Evolutionary conservation across 2,797 vertebrate genomes (phyloP).

Genomic region (Peromyscus nudipes): DNA sequence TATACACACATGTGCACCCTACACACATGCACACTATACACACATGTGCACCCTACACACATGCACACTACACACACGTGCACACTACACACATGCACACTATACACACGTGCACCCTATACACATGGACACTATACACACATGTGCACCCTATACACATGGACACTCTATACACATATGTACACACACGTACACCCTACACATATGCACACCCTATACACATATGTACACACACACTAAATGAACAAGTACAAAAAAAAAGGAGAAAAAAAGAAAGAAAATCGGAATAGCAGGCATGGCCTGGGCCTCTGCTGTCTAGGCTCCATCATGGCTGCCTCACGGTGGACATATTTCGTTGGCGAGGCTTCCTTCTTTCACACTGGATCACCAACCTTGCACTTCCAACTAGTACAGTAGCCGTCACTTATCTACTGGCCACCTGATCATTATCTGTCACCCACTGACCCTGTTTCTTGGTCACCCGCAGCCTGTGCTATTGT

Average conservation of each 20-base stretch:
- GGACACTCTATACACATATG: no score
- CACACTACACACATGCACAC: background rate
- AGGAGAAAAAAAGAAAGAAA: background rate
- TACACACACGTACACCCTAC: no score
- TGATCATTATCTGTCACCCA: fast-evolving
- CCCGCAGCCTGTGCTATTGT: background rate
- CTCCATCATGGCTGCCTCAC: fast-evolving
- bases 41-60: background rate
- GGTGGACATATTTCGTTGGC: background rate
- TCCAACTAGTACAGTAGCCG: no score
- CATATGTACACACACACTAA: background rate
- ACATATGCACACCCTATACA: no score
- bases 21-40: no score
- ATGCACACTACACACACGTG: no score
- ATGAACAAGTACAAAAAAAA: background rate
- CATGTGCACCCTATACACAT: no score
- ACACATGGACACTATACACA: no score
- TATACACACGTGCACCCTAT: background rate
- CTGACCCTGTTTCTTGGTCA: background rate
- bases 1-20: no score
- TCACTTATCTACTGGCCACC: background rate
- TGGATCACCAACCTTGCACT: fast-evolving
- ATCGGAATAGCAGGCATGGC: background rate
- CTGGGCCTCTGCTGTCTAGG: fast-evolving
- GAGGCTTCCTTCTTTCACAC: fast-evolving